Conservation (phyloP, 2,113 vertebrate species). For the Turnix velox region DNA sequence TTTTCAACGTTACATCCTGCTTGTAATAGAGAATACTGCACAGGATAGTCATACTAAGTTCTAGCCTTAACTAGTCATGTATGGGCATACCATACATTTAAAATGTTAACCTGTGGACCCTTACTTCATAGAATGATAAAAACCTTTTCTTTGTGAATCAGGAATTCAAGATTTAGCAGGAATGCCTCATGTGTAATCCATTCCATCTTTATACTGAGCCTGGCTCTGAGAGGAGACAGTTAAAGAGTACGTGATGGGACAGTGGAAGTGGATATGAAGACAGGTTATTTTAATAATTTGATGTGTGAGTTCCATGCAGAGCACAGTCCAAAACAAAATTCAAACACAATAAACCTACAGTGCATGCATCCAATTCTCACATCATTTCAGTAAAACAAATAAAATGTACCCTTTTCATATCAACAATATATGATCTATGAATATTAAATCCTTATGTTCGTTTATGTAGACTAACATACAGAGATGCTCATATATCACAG, state of each 20-base stretch:
- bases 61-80: neutral
- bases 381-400: neutral
- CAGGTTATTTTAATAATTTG: neutral
- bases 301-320: constrained; percentile 16
- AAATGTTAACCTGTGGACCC: constrained; percentile 17
- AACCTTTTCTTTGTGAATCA: constrained; percentile 31
- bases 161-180: neutral
- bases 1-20: neutral
- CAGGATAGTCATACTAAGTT: neutral
- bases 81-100: neutral
- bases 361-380: neutral
- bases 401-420: neutral
- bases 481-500: neutral
- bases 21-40: neutral
- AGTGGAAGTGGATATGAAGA: neutral
- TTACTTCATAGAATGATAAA: neutral
- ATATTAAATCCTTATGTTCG: neutral
- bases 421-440: neutral
- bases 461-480: neutral
- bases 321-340: neutral
- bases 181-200: neutral
- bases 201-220: neutral
- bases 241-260: neutral
- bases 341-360: neutral
- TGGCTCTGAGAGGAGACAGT: neutral